These are phyloP conservation scores for Dorcus parallelipipedus DNA, from an alignment of 2,888 invertebrate species.

Conservation along the genomic window DNA sequence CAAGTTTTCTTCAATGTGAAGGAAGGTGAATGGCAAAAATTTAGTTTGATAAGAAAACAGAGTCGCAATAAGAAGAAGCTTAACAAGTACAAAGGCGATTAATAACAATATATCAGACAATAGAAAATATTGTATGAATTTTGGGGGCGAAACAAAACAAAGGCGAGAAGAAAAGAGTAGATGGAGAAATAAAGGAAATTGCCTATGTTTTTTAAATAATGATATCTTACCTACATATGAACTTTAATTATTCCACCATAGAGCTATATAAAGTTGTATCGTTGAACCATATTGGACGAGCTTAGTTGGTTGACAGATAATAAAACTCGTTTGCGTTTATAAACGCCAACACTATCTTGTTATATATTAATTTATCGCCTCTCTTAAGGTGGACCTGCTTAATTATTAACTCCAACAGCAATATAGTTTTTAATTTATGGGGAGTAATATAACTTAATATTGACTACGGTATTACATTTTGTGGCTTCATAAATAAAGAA, in stretches of 20 bases:
- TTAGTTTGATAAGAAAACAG: no score
- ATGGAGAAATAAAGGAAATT: no score
- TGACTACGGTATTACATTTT: conserved; percentile 32
- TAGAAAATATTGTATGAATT: no score
- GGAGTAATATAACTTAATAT: conserved; percentile 32
- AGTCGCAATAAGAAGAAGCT: no score
- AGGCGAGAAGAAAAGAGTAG: no score
- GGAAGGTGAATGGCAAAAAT: no score
- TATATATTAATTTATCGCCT: conserved; percentile 15
- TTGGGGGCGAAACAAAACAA: no score
- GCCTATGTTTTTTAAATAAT: no score
- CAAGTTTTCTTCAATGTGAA: no score
- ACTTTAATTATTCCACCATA: background rate
- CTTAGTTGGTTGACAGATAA: background rate
- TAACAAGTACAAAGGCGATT: no score
- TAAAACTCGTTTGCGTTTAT: conserved; percentile 1
- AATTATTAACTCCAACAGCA: conserved; percentile 28
- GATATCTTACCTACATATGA: no score
- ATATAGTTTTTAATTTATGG: conserved; percentile 34
- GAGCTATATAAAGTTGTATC: background rate
- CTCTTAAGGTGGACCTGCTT: conserved; percentile 25
- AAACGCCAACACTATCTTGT: conserved; percentile 13
- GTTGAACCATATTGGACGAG: background rate
- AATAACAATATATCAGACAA: no score
- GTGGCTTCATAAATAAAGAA: conserved; percentile 36